phyloP scores from a whole-genome alignment of 2,113 vertebrate genomes.

The Strix aluco region DNA sequence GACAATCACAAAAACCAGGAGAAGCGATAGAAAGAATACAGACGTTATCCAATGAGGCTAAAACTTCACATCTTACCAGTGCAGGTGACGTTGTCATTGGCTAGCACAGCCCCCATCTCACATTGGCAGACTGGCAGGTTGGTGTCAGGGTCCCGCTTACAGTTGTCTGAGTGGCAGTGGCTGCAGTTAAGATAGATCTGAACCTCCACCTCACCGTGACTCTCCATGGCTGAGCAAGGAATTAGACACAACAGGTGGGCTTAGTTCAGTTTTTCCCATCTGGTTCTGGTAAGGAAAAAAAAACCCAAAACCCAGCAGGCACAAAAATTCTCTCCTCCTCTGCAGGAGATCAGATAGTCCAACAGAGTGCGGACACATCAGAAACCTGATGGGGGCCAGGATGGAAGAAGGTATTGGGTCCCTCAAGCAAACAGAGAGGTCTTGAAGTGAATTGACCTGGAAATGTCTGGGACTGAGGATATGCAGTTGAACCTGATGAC shows the following conservation, averaged over 20 bases:
- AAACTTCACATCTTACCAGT: constrained; percentile 58
- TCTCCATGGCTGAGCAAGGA: constrained; percentile 81
- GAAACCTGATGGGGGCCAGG: background rate
- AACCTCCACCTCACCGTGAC: constrained; percentile 88
- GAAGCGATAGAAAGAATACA: background rate
- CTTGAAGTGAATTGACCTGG: background rate
- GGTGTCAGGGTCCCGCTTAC: constrained; percentile 78
- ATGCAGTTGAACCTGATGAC: background rate
- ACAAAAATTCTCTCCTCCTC: background rate
- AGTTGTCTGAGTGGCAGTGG: constrained; percentile 88
- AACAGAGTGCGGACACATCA: background rate
- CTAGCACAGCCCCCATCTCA: constrained; percentile 80
- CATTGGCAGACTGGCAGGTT: constrained; percentile 83
- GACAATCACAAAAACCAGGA: background rate
- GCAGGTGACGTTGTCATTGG: constrained; percentile 85
- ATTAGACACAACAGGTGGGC: background rate
- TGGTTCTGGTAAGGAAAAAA: background rate
- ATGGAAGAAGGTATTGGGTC: background rate
- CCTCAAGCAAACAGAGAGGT: background rate
- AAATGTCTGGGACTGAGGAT: background rate
- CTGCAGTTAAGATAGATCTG: constrained; percentile 86
- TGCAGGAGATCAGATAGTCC: background rate
- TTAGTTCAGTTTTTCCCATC: background rate
- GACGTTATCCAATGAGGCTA: background rate
- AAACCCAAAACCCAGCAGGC: background rate